phyloP scores from a whole-genome alignment of 2,888 invertebrate genomes.

The Euspilapteryx auroguttella region DNA sequence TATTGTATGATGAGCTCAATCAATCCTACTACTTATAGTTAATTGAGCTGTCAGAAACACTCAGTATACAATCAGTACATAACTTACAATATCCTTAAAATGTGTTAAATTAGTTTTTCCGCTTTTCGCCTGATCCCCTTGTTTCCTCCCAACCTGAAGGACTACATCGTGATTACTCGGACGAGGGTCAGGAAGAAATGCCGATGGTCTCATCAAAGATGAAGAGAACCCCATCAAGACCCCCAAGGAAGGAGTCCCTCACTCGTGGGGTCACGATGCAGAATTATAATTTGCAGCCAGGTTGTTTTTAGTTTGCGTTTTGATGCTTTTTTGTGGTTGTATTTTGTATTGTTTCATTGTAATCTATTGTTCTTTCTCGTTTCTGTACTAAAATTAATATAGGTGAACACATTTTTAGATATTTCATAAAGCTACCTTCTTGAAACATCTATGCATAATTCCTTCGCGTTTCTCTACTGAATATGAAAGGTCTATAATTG shows the following conservation, averaged over 20 bases:
- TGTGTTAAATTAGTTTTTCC: too few relatives aligned
- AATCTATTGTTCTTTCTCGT: conserved; percentile 2
- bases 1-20: too few relatives aligned
- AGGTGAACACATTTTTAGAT: too few relatives aligned
- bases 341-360: conserved; percentile 9
- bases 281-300: conserved; percentile 41
- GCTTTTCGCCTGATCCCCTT: too few relatives aligned
- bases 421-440: too few relatives aligned
- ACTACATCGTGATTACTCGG: conserved; percentile 82
- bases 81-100: too few relatives aligned
- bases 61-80: too few relatives aligned
- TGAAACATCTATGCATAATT: too few relatives aligned
- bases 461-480: too few relatives aligned
- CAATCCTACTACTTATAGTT: too few relatives aligned
- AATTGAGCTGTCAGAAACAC: too few relatives aligned
- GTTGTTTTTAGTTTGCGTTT: conserved; percentile 12
- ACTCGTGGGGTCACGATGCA: conserved; percentile 54
- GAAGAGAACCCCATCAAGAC: conserved; percentile 66
- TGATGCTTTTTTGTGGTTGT: conserved; percentile 4
- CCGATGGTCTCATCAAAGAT: conserved; percentile 24
- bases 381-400: conserved; percentile 7
- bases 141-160: conserved; percentile 65
- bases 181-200: conserved; percentile 66
- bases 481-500: too few relatives aligned
- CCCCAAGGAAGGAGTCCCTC: conserved; percentile 76